Base-by-base conservation (phyloP, 2,797 vertebrate species). In the Phaenicophaeus curvirostris region DNA sequence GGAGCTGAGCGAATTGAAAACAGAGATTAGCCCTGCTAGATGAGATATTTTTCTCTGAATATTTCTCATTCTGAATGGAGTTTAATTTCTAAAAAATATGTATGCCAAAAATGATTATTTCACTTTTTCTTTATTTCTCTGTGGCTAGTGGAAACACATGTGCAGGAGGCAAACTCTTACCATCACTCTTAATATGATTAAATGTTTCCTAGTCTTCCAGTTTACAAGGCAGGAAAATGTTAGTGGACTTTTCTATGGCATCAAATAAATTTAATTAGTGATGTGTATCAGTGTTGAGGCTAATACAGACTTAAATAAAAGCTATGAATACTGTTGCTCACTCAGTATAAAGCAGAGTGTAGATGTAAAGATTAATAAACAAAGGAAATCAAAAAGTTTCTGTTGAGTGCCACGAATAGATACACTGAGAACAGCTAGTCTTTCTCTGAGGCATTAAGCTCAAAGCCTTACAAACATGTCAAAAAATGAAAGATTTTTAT, bases 291-390 rank as follows among this genome's bases (percentile, higher is more conserved):
- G 42, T 74, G 21, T 37, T 85, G 81, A 87, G 41, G 67, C 54
- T 90, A 82, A 94, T 42, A 33, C 10, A 92, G 54, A 84, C 61
- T 68, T 85, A 91, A 91, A 86, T 82, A 90, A 86, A 90, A 88
- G 73, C 51, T 68, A 54, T 11, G 57, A 89, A 77, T 84, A 54
- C 28, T 63, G 61, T 65, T 85, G 78, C 5, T 11, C 8, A 8
- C 51, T 78, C 75, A 81, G 62, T 37, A 77, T 80, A 94, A 94
- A 91, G 54, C 48, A 82, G 21, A 88, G 53, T 39, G 77, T 44
- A 87, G 90, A 93, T 95, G 48, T 68, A 85, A 93, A 95, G 82
- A 94, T 94, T 93, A 94, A 85, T 41, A 93, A 84, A 93, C 51
- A 86, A 89, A 96, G 76, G 73, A 89, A 94, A 93, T 94, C 41